These are phyloP conservation scores for Diuraphis noxia DNA, from an alignment of 1,140 invertebrate genomes.

Conservation along the genomic window DNA sequence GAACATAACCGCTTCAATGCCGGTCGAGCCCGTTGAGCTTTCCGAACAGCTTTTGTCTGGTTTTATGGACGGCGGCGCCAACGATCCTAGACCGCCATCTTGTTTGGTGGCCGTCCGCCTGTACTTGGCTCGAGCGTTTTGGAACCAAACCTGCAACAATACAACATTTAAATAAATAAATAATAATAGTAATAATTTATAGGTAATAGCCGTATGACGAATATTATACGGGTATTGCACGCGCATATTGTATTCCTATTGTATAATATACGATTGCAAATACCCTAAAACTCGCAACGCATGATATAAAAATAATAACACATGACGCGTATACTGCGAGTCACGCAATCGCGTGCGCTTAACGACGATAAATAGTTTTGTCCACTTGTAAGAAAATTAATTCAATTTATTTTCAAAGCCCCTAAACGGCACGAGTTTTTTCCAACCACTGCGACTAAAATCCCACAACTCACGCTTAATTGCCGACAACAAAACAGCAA, in stretches of 20 bases:
- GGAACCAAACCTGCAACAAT: constrained; percentile 93
- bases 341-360: constrained; percentile 18
- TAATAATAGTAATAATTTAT: too few species aligned
- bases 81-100: constrained; percentile 63
- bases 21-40: constrained; percentile 40
- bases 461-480: not conserved
- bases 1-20: constrained; percentile 48
- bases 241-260: not conserved
- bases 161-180: not conserved
- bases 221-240: not conserved
- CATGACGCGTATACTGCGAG: not conserved
- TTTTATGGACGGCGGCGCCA: constrained; percentile 75
- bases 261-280: not conserved
- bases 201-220: not conserved
- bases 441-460: not conserved
- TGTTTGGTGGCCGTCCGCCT: constrained; percentile 88
- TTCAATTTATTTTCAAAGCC: not conserved
- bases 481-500: not conserved
- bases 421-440: not conserved
- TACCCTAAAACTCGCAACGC: not conserved
- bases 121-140: constrained; percentile 97
- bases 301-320: not conserved
- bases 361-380: not conserved
- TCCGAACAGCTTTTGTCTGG: constrained; percentile 64
- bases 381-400: constrained; percentile 15